phyloP scores from a whole-genome alignment of 1,140 invertebrate species.

The Neelides sp. region DNA sequence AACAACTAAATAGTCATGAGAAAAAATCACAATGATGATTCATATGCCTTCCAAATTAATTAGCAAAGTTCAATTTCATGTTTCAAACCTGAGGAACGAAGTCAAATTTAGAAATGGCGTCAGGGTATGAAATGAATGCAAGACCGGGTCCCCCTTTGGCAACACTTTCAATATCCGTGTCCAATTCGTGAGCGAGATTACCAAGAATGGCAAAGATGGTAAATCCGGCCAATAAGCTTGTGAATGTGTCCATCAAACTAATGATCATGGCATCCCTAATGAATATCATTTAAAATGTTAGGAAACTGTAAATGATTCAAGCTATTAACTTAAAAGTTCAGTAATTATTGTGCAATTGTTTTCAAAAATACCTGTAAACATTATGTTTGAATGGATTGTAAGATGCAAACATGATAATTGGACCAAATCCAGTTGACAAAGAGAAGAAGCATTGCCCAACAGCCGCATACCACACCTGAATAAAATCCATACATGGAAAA shows the following conservation, averaged over 20 bases:
- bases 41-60: no score
- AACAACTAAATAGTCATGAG: conserved; percentile 36
- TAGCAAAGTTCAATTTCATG: not conserved
- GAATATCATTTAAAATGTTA: not conserved
- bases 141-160: conserved; percentile 57
- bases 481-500: no score
- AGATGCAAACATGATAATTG: conserved; percentile 65
- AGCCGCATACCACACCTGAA: conserved; percentile 67
- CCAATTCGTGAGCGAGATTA: conserved; percentile 33
- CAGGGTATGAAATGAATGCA: conserved; percentile 52
- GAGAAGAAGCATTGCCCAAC: conserved; percentile 78
- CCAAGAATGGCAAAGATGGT: conserved; percentile 78
- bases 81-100: conserved; percentile 51
- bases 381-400: conserved; percentile 72
- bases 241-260: conserved; percentile 43
- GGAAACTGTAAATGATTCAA: not conserved
- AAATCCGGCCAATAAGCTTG: conserved; percentile 68
- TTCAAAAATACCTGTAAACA: conserved; percentile 56
- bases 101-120: conserved; percentile 71
- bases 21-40: not conserved
- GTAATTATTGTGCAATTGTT: not conserved
- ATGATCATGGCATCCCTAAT: conserved; percentile 41
- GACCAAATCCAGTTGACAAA: conserved; percentile 60
- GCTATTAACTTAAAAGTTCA: not conserved
- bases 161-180: conserved; percentile 46